These are phyloP conservation scores for Onchidella celtica DNA, from an alignment of 2,888 invertebrate species.

Conservation along the genomic window DNA sequence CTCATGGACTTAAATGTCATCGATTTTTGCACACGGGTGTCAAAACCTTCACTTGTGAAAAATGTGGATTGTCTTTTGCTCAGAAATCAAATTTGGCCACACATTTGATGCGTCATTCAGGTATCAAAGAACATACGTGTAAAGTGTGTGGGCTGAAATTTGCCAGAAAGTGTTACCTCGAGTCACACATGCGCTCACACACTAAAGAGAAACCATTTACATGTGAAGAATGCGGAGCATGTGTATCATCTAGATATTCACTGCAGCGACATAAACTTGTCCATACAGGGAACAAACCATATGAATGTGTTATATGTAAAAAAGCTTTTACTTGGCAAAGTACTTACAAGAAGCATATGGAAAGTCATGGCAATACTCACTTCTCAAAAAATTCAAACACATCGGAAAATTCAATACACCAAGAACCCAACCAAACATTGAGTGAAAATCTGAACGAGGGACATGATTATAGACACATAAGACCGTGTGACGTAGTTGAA, in stretches of 20 bases:
- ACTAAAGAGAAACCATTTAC: constrained; percentile 1
- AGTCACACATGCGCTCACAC: not conserved
- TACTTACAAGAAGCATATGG: constrained; percentile 1
- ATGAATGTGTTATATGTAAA: not conserved
- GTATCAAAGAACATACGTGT: not conserved
- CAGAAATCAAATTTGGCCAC: not conserved
- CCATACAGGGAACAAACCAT: constrained; percentile 8
- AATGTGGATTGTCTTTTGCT: constrained; percentile 14
- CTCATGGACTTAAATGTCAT: constrained; percentile 4
- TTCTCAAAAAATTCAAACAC: not conserved
- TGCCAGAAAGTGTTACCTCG: constrained; percentile 12
- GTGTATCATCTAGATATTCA: not conserved
- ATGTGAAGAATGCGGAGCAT: not conserved
- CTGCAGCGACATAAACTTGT: constrained; percentile 15
- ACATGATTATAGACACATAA: too few species aligned
- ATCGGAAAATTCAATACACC: not conserved
- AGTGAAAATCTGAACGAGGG: too few species aligned
- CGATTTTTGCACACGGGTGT: not conserved
- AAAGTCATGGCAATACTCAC: constrained; percentile 63
- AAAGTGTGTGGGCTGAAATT: not conserved
- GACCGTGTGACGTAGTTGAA: too few species aligned
- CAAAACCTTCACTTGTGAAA: not conserved
- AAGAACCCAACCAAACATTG: not conserved
- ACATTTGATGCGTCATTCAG: not conserved
- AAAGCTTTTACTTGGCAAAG: not conserved